Evolutionary conservation across 2,888 invertebrate species (phyloP).

Genomic region (Drosophila neutralis): DNA sequence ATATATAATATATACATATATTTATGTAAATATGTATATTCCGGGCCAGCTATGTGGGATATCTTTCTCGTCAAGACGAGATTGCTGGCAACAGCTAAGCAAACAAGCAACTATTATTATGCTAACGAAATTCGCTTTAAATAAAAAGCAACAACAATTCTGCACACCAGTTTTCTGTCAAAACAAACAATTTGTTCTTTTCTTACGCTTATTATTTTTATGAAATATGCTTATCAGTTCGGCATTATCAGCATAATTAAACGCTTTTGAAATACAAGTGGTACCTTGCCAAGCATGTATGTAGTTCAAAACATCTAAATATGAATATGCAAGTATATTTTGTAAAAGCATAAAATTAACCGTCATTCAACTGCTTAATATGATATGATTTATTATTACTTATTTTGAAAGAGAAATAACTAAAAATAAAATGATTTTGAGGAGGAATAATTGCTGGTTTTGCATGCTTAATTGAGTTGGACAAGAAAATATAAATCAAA

Average conservation of each 20-base stretch:
- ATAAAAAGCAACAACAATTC: not conserved
- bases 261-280: not conserved
- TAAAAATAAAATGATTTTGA: not conserved
- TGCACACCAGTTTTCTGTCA: not conserved
- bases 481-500: not conserved
- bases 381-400: not conserved
- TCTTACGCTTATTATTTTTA: not conserved
- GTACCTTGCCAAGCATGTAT: not conserved
- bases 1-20: not conserved
- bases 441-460: no score
- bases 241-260: not conserved
- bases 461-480: no score
- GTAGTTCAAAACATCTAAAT: not conserved
- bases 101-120: not conserved
- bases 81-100: not conserved
- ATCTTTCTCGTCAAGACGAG: not conserved
- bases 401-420: not conserved
- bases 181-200: not conserved
- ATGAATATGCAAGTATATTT: not conserved
- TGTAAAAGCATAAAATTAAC: not conserved
- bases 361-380: not conserved
- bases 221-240: not conserved
- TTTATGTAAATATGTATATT: not conserved
- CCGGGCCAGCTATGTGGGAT: not conserved
- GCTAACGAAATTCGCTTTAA: not conserved